These are phyloP conservation scores for Protonibea diacanthus DNA, from an alignment of 2,797 vertebrate species.

Conservation along the genomic window DNA sequence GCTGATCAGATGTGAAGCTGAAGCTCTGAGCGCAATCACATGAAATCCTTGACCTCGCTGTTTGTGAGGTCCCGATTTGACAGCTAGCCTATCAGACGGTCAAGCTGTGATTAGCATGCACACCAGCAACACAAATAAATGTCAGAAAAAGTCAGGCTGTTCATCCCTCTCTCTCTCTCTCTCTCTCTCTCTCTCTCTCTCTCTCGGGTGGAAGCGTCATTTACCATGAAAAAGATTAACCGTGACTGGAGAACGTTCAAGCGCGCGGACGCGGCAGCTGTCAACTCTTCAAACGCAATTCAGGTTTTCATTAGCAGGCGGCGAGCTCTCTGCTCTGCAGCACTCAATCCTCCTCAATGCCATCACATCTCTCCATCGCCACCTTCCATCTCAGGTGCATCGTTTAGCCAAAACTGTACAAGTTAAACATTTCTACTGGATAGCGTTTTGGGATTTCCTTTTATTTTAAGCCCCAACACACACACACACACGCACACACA, in stretches of 20 bases:
- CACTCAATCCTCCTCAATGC: neutral
- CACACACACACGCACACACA: neutral
- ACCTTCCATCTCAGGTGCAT: conserved; percentile 18
- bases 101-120: conserved; percentile 62
- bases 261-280: conserved; percentile 42
- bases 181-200: conserved; percentile 19
- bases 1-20: conserved; percentile 46
- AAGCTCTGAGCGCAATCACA: conserved; percentile 24
- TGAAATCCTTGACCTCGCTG: conserved; percentile 44
- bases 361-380: neutral
- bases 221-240: conserved; percentile 74
- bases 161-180: conserved; percentile 54
- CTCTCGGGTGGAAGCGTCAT: conserved; percentile 46
- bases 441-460: conserved; percentile 9
- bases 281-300: conserved; percentile 64
- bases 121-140: conserved; percentile 71
- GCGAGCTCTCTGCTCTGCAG: conserved; percentile 28
- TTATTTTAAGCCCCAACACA: conserved; percentile 16
- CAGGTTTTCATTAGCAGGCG: conserved; percentile 70
- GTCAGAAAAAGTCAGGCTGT: conserved; percentile 70
- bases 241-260: conserved; percentile 51
- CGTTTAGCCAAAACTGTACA: conserved; percentile 21
- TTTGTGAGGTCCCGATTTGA: conserved; percentile 41
- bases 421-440: conserved; percentile 24
- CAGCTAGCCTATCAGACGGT: conserved; percentile 49